A percentile compares a stretch with the other conserved stretches of the same genome.
Evolutionary conservation across 2,888 invertebrate genomes (phyloP).

Genomic region (Sphaerophoria rueppellii): DNA sequence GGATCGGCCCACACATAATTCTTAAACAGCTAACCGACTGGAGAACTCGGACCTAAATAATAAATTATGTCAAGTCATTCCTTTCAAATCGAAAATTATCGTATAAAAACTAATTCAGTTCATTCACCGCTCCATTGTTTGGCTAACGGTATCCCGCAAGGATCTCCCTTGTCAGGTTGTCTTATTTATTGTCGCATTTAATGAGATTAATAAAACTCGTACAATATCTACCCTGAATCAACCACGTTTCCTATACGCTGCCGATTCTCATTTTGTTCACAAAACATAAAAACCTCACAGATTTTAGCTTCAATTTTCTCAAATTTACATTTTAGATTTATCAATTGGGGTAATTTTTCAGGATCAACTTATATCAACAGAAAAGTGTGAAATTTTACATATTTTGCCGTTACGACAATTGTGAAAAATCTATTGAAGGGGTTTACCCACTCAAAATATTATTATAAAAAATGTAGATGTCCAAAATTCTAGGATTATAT

Average conservation of each 20-base stretch:
- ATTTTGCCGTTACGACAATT: background rate
- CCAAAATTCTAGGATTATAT: background rate
- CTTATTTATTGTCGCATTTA: background rate
- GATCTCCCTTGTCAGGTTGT: background rate
- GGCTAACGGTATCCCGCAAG: background rate
- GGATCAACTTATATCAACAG: background rate
- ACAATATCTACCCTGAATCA: background rate
- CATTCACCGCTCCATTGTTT: background rate
- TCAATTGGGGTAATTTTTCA: too few relatives aligned
- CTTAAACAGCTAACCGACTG: too few relatives aligned
- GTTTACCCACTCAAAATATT: too few relatives aligned
- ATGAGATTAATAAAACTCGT: too few relatives aligned
- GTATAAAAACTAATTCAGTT: background rate
- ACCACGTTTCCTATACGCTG: background rate
- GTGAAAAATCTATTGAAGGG: background rate
- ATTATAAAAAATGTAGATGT: too few relatives aligned
- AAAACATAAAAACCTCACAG: slow-evolving; percentile 4
- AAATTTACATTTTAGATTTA: background rate
- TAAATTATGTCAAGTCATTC: background rate
- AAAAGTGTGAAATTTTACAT: slow-evolving; percentile 7
- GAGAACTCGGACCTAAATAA: background rate
- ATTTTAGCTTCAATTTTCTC: slow-evolving; percentile 2
- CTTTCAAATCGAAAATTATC: background rate
- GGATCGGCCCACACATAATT: too few relatives aligned
- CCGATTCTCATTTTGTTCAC: background rate